Conservation (phyloP, 2,888 invertebrate species). For the Drosophila acutilabella region DNA sequence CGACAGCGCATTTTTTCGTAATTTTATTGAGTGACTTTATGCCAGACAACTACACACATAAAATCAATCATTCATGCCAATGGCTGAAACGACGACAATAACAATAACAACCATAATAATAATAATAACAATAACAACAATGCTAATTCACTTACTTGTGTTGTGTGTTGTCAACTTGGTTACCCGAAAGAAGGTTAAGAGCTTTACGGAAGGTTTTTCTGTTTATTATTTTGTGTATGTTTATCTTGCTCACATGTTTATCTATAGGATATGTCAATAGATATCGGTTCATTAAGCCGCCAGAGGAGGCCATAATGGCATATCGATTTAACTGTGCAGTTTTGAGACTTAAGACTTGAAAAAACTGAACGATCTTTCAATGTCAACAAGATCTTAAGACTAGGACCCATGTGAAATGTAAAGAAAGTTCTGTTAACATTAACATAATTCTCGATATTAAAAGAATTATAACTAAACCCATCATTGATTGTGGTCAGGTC, state of each 20-base stretch:
- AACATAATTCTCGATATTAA: constrained; percentile 31
- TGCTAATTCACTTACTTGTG: constrained; percentile 49
- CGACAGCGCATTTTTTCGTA: constrained; percentile 73
- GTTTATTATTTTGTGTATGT: constrained; percentile 32
- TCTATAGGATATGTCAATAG: constrained; percentile 70
- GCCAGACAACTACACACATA: constrained; percentile 73
- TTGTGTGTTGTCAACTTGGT: constrained; percentile 43
- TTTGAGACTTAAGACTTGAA: constrained; percentile 13
- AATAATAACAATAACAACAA: constrained; percentile 48
- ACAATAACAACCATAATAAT: constrained; percentile 32
- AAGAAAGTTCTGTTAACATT: constrained; percentile 46
- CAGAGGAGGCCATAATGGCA: constrained; percentile 51
- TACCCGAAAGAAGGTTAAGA: constrained; percentile 66
- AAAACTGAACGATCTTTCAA: constrained; percentile 29
- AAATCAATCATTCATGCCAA: constrained; percentile 73
- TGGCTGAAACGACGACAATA: constrained; percentile 36
- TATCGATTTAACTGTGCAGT: constrained; percentile 61
- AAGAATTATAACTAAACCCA: constrained; percentile 23
- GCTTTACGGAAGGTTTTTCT: constrained; percentile 59
- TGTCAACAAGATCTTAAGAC: constrained; percentile 19
- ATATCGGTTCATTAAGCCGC: constrained; percentile 49
- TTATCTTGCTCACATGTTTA: constrained; percentile 59
- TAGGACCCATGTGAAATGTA: constrained; percentile 7
- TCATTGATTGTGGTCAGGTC: constrained; percentile 4
- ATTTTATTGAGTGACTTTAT: constrained; percentile 79